Percentiles rank a stretch among this genome's conserved stretches.
These are phyloP conservation scores for Embiotoca jacksoni DNA, from an alignment of 2,113 vertebrate species.

Conservation along the genomic window DNA sequence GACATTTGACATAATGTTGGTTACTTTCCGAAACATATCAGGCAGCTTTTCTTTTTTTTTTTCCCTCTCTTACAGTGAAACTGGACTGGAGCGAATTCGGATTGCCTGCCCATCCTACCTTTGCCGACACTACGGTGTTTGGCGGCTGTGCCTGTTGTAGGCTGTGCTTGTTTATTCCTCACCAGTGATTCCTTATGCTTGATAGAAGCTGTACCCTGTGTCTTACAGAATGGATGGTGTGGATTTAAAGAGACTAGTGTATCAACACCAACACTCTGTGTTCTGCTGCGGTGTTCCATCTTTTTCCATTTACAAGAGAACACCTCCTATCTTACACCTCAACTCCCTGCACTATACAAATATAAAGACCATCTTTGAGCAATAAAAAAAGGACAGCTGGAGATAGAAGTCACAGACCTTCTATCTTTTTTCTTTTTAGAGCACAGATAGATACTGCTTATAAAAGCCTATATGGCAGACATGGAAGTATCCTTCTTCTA, in stretches of 20 bases:
- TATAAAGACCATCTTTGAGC: constrained; percentile 66
- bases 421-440: constrained; percentile 47
- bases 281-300: constrained; percentile 74
- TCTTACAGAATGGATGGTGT: constrained; percentile 83
- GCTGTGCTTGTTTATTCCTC: constrained; percentile 46
- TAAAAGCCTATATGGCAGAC: constrained; percentile 55
- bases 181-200: constrained; percentile 76
- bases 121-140: constrained; percentile 40
- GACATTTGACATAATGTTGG: constrained; percentile 49
- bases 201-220: constrained; percentile 60
- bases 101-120: constrained; percentile 32
- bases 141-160: constrained; percentile 61
- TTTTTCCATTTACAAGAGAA: constrained; percentile 78
- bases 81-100: constrained; percentile 48
- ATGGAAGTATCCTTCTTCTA: constrained; percentile 71
- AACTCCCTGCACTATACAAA: constrained; percentile 61
- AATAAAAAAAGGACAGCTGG: constrained; percentile 27
- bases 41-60: constrained; percentile 25
- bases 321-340: constrained; percentile 73
- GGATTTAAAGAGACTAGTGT: constrained; percentile 74
- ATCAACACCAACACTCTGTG: constrained; percentile 66
- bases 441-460: constrained; percentile 28
- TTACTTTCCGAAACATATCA: constrained; percentile 36
- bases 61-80: constrained; percentile 67
- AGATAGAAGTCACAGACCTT: constrained; percentile 40